Base-by-base conservation (phyloP, 2,888 invertebrate genomes). In the Thumatha senex region DNA sequence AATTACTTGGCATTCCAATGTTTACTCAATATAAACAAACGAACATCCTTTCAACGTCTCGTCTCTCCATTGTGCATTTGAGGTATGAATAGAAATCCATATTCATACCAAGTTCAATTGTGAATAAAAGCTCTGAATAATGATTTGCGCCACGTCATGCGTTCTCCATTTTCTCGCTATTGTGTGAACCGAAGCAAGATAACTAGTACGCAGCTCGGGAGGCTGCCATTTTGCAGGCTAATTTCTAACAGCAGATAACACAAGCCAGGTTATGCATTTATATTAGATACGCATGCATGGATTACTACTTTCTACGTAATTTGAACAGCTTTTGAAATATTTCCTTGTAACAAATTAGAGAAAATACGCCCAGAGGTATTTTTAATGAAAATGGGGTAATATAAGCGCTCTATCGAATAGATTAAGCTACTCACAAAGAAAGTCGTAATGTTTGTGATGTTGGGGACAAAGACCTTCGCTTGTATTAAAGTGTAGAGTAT, bases 191-290 rank as follows among this genome's bases (percentile, higher is more conserved):
- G 36, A 42, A 36, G 38, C 29, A 36, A 54, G 53, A 35, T 51
- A 54, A 48, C 48, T 58, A 60, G 51, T 51, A 69, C 62, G 62
- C 62, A 56, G 35, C 46, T 18, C 7, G 44, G 18, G 3, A 4
- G 18, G 3, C 18, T 24, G 18, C 54, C 48, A 58, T 65, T 70
- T 61, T 67, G 56, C 51, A 59, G 63, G 61, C 54, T 61, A 68
- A 68, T 68, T 60, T 58, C n/a, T 40, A 36, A 53, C 46, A 54
- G 52, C 48, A 24, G 18, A 24, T 58, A 59, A 61, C 61, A 50
- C 46, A 48, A 5, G 29, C 41, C 36, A 36, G 18, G 36, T 41
- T 51, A 52, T 56, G 52, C 40, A 55, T 59, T 38, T 56, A 56
- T 33, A 38, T 64, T 64, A 63, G 18, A 24, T 24, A 24, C 56